Percentiles rank a stretch among this genome's conserved stretches.
Evolutionary conservation across 2,113 vertebrate genomes (phyloP).

Genomic region (Carassius auratus): DNA sequence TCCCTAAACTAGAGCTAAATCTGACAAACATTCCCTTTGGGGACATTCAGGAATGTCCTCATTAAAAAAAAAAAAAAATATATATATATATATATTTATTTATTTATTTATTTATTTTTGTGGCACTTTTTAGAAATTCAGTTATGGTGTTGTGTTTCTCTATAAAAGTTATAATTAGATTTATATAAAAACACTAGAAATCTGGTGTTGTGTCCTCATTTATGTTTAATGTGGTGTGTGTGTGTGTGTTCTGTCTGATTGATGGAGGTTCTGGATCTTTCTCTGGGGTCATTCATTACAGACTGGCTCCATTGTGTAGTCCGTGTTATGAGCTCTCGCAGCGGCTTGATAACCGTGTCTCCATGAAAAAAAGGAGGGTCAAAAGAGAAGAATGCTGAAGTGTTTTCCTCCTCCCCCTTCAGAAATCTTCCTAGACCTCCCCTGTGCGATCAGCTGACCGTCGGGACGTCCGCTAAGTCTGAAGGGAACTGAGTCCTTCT

Average conservation of each 20-base stretch:
- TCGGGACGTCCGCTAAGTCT: conserved; percentile 55
- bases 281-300: conserved; percentile 66
- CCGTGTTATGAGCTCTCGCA: conserved; percentile 72
- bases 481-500: conserved; percentile 53
- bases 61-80: not conserved
- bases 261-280: conserved; percentile 53
- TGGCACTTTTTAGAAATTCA: too few species aligned
- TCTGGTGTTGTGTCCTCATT: not conserved
- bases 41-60: not conserved
- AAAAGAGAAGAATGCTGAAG: conserved; percentile 75
- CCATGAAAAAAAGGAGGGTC: conserved; percentile 68
- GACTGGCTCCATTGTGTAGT: conserved; percentile 70
- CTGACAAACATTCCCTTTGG: not conserved
- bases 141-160: not conserved
- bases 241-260: conserved; percentile 37
- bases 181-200: not conserved
- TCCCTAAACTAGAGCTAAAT: not conserved
- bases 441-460: conserved; percentile 73
- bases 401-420: conserved; percentile 43
- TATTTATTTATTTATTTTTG: too few species aligned
- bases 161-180: not conserved
- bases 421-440: conserved; percentile 62
- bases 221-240: conserved; percentile 8
- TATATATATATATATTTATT: too few species aligned
- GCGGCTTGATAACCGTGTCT: conserved; percentile 81